Base-by-base conservation (phyloP, 2,888 invertebrate genomes). In the Tachystola acroxantha region DNA sequence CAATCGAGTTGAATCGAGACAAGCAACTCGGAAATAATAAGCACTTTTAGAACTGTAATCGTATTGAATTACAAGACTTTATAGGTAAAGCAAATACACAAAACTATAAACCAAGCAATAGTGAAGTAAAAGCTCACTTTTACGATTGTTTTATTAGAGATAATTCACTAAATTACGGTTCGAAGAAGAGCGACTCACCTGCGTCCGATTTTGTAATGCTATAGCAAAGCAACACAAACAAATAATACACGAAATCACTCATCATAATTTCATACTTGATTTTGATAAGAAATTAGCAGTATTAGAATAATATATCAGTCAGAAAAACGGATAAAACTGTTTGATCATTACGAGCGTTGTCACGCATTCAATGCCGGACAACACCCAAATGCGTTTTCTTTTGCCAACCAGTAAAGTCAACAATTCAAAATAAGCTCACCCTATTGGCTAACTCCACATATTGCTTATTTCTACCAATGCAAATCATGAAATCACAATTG, bases 261-360 rank as follows among this genome's bases (percentile, higher is more conserved):
- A 86, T 86, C 78, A 80, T 86, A 82, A 82, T 82, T 67, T 82
- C 85, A 86, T 86, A 64, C 41, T 74, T 70, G 48, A 44, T 46
- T 47, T 37, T 47, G 48, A 48, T 44, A 36, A 36, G 30, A 50
- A 50, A 49, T 36, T 39, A 48, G 35, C 37, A 46, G 45, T 37
- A 34, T 44, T 36, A 59, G 50, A 48, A 42, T 43, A 27, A 42
- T 42, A 34, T 56, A 59, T 50, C 64, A 72, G 61, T 75, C 64
- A 73, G 43, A 65, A 72, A 68, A 64, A 58, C 45, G 57, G 57
- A 61, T 54, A 63, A 66, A 70, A 65, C 60, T 77, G 82, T 82
- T 85, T 81, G 70, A 85, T 85, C 85, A 81, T 82, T 84, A 82
- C 72, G 57, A 60, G 66, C 79, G 79, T 80, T 79, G 78, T 64